A percentile compares a stretch with the other conserved stretches of the same genome.
Conservation (phyloP, 35 echinoderm and acorn worm genomes). For the Chiridota heheva region DNA sequence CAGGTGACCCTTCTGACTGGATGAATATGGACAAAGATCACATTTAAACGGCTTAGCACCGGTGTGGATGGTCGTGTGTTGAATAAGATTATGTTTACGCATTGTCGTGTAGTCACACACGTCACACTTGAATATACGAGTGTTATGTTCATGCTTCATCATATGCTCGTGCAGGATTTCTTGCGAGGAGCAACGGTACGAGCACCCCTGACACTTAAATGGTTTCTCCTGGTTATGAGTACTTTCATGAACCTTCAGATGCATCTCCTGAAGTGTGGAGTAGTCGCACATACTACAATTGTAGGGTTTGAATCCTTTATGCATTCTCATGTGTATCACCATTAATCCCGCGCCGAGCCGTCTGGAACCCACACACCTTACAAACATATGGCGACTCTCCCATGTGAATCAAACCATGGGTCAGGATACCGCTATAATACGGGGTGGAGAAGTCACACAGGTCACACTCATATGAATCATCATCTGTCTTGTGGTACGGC, state of each 20-base stretch:
- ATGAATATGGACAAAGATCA: constrained; percentile 77
- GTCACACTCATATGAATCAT: constrained; percentile 63
- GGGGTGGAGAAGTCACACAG: constrained; percentile 63
- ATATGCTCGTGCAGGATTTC: constrained; percentile 61
- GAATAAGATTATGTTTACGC: constrained; percentile 81
- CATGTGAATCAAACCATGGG: constrained; percentile 75
- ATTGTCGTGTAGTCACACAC: constrained; percentile 67
- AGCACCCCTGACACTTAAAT: constrained; percentile 28
- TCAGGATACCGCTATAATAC: constrained; percentile 79
- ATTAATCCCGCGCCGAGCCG: constrained; percentile 75
- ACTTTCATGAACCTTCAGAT: constrained; percentile 71
- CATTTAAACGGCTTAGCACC: constrained; percentile 84
- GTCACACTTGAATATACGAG: constrained; percentile 51
- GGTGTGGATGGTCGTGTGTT: constrained; percentile 77
- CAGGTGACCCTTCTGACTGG: constrained; percentile 81
- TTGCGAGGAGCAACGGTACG: constrained; percentile 15
- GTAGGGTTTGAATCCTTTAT: constrained; percentile 79
- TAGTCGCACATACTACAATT: constrained; percentile 77
- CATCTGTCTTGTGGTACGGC: constrained; percentile 15
- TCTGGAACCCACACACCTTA: constrained; percentile 64
- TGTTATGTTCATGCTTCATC: constrained; percentile 63
- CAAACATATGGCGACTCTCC: constrained; percentile 84
- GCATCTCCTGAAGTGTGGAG: constrained; percentile 76
- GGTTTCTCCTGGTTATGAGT: constrained; percentile 38
- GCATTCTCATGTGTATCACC: constrained; percentile 89